Evolutionary conservation across 1,140 invertebrate species (phyloP), one percentile per base, ranked within the genome.

Genomic region (Idris sp.): DNA sequence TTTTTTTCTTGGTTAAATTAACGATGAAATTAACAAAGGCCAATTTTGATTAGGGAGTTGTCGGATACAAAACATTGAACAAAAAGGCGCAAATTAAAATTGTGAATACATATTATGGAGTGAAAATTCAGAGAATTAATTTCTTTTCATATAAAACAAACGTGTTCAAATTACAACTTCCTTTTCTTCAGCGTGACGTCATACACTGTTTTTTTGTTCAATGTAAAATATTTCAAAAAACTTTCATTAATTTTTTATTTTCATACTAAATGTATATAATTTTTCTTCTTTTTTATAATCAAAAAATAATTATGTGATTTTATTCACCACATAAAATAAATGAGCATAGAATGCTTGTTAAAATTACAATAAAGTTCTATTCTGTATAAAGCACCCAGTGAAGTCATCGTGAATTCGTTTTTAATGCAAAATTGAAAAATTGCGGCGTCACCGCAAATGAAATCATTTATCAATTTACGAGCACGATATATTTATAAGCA

Each of bases 391-490:
- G 7, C 10, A 31, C 43, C 7, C 10, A 53, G 43, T 30, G 56
- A 7, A n/a, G n/a, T n/a, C n/a, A 13, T 31, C 11, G 40, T 38
- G 31, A 65, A 54, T 53, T 31, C 46, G 11, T 53, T 44, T 64
- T 53, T 33, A 53, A 53, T 44, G 8, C 9, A 15, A 2, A 10
- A 41, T 26, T 41, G 43, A 56, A 49, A 48, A 41, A 58, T 58
- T 68, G 30, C 14, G 16, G n/a, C 46, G 19, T 59, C 54, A 53
- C 44, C 53, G 46, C 44, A 43, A 69, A 61, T 59, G 30, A 61
- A 69, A 44, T 44, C 38, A 46, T 61, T 69, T 53, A 54, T 61
- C 36, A 61, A 28, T 59, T 54, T 15, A 53, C 14, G 15, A 22
- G 19, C 6, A 16, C 54, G 19, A 41, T 7, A 25, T 61, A 46